A percentile compares a stretch with the other conserved stretches of the same genome.
Evolutionary conservation across 2,888 invertebrate species (phyloP).

Genomic region (Lasioglossum malachurum): DNA sequence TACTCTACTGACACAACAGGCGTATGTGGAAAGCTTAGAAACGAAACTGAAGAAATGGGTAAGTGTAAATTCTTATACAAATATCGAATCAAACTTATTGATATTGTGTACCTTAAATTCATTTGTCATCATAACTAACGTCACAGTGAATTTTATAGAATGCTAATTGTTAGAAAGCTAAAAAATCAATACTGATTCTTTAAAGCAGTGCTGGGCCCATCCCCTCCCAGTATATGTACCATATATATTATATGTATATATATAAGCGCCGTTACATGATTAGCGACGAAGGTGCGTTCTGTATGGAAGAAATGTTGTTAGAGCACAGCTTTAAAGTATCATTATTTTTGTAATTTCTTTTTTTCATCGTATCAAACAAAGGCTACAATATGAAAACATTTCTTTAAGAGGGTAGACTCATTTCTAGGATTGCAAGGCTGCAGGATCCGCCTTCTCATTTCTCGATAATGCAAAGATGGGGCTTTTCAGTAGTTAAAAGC

Average conservation of each 20-base stretch:
- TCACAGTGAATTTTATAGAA: neutral
- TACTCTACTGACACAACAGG: slow-evolving; percentile 51
- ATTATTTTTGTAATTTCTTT: neutral
- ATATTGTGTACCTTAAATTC: neutral
- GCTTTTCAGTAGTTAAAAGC: too few relatives aligned
- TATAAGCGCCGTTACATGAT: too few relatives aligned
- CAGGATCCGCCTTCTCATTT: too few relatives aligned
- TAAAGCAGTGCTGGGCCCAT: neutral
- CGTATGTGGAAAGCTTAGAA: slow-evolving; percentile 38
- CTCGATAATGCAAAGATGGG: too few relatives aligned
- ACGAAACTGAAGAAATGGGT: slow-evolving; percentile 44
- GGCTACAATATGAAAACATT: neutral
- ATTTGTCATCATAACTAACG: too few relatives aligned
- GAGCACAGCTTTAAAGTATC: too few relatives aligned
- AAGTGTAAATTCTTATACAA: slow-evolving; percentile 13
- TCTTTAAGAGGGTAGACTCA: neutral
- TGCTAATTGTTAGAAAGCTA: neutral
- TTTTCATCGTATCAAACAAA: neutral
- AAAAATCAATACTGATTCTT: neutral
- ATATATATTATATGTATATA: too few relatives aligned
- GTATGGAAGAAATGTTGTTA: too few relatives aligned
- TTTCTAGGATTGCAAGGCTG: too few relatives aligned
- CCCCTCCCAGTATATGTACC: too few relatives aligned
- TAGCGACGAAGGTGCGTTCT: too few relatives aligned
- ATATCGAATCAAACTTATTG: neutral